A percentile compares a stretch with the other conserved stretches of the same genome.
Evolutionary conservation across 1,140 invertebrate genomes (phyloP).

Genomic region (Penaeus chinensis): DNA sequence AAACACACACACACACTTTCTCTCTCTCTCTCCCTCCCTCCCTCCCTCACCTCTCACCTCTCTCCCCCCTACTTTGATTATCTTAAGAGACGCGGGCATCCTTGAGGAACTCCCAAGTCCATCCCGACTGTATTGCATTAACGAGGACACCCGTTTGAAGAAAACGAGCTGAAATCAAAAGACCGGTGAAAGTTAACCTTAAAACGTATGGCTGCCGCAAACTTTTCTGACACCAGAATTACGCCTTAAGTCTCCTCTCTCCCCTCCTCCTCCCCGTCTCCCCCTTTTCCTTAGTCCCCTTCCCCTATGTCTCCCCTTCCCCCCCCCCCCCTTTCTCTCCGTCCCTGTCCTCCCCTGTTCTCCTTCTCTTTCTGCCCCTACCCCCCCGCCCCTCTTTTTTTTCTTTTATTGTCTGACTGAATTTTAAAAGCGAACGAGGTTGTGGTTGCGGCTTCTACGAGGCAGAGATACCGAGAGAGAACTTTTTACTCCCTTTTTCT

Average conservation of each 20-base stretch:
- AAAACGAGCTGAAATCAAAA: too few species aligned
- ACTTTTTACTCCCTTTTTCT: not conserved
- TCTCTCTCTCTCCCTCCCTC: not conserved
- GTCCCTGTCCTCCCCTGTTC: slow-evolving; percentile 12
- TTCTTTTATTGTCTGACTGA: not conserved
- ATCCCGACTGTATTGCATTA: too few species aligned
- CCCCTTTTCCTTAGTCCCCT: too few species aligned
- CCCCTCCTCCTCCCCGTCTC: not conserved
- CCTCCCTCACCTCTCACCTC: not conserved
- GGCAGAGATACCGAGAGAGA: not conserved
- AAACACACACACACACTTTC: not conserved
- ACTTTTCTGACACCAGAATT: not conserved
- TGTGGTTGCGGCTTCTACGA: not conserved
- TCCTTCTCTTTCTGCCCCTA: slow-evolving; percentile 21
- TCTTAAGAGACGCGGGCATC: not conserved
- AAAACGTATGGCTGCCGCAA: too few species aligned
- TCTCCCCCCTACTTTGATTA: slow-evolving; percentile 1
- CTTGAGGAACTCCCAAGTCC: too few species aligned
- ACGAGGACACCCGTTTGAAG: too few species aligned
- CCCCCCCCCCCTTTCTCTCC: not conserved
- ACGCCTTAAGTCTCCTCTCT: slow-evolving; percentile 25
- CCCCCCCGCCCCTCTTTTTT: not conserved
- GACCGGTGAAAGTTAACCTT: too few species aligned
- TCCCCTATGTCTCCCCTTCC: too few species aligned
- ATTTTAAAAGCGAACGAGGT: not conserved